Conservation (phyloP, 2,888 invertebrate species). For the Chloroclysta siterata region DNA sequence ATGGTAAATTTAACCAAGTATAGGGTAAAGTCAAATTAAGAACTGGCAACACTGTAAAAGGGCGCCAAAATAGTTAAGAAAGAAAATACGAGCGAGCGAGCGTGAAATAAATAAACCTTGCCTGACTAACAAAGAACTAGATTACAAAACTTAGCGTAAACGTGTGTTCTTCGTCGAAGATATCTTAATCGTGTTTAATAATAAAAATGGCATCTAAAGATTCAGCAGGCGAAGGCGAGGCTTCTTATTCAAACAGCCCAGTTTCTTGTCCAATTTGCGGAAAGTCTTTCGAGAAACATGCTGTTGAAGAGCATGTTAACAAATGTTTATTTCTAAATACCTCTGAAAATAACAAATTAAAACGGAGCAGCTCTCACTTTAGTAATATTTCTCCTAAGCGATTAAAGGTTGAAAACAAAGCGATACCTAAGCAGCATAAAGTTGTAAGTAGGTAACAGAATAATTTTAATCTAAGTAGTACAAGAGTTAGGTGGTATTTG, state of each 20-base stretch:
- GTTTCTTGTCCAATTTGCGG: slow-evolving; percentile 87
- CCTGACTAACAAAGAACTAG: too few species aligned
- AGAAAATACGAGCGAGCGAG: too few species aligned
- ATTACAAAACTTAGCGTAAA: too few species aligned
- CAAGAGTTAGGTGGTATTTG: too few species aligned
- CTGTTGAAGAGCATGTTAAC: slow-evolving; percentile 88
- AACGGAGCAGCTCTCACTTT: slow-evolving; percentile 58
- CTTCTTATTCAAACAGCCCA: slow-evolving; percentile 19
- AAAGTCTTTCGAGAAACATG: slow-evolving; percentile 74
- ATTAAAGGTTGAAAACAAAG: slow-evolving; percentile 49
- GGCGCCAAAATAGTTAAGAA: too few species aligned
- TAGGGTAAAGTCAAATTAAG: too few species aligned
- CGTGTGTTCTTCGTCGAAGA: too few species aligned
- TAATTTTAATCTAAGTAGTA: too few species aligned
- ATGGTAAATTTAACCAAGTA: too few species aligned
- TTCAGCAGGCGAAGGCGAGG: not conserved
- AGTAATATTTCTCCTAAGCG: slow-evolving; percentile 56
- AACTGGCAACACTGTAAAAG: too few species aligned
- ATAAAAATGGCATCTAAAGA: slow-evolving; percentile 41
- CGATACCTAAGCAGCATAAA: not conserved
- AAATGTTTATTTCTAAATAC: slow-evolving; percentile 88
- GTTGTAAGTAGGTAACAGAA: slow-evolving; percentile 8
- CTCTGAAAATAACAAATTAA: slow-evolving; percentile 42
- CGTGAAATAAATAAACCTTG: too few species aligned
- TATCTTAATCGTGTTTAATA: too few species aligned